phyloP scores from a whole-genome alignment of 2,888 invertebrate species.

The Ferrisia virgata region DNA sequence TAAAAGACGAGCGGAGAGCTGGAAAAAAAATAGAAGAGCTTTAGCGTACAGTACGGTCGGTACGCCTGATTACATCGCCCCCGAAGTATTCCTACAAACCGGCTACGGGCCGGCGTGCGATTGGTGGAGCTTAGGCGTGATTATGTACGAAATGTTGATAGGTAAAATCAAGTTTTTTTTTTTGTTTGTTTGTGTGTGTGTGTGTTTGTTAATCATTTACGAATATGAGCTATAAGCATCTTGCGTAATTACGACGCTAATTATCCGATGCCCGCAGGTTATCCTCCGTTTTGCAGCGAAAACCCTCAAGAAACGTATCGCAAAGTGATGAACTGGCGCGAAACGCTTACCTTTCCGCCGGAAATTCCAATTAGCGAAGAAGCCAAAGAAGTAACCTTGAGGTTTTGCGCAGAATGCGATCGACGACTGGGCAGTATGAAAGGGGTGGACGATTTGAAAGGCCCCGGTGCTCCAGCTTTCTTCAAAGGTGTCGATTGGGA shows the following conservation, averaged over 20 bases:
- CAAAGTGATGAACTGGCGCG: slow-evolving; percentile 99
- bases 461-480: slow-evolving; percentile 68
- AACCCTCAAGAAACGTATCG: slow-evolving; percentile 95
- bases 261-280: slow-evolving; percentile 60
- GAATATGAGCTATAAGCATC: neutral
- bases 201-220: neutral
- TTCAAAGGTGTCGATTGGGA: slow-evolving; percentile 99
- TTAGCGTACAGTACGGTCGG: slow-evolving; percentile 92
- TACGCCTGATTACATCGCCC: slow-evolving; percentile 99
- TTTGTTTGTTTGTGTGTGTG: neutral
- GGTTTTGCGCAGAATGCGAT: slow-evolving; percentile 96
- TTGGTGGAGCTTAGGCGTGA: slow-evolving; percentile 99
- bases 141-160: slow-evolving; percentile 99
- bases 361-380: slow-evolving; percentile 99
- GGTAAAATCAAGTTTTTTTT: no score
- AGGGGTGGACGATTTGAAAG: slow-evolving; percentile 90
- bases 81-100: slow-evolving; percentile 96
- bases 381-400: slow-evolving; percentile 89
- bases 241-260: no score
- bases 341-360: slow-evolving; percentile 96
- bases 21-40: slow-evolving; percentile 96
- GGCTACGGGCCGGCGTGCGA: slow-evolving; percentile 98
- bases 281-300: slow-evolving; percentile 99
- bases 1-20: slow-evolving; percentile 95
- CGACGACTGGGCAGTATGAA: slow-evolving; percentile 73